phyloP scores from a whole-genome alignment of 2,797 vertebrate genomes.

The Lates japonicus region DNA sequence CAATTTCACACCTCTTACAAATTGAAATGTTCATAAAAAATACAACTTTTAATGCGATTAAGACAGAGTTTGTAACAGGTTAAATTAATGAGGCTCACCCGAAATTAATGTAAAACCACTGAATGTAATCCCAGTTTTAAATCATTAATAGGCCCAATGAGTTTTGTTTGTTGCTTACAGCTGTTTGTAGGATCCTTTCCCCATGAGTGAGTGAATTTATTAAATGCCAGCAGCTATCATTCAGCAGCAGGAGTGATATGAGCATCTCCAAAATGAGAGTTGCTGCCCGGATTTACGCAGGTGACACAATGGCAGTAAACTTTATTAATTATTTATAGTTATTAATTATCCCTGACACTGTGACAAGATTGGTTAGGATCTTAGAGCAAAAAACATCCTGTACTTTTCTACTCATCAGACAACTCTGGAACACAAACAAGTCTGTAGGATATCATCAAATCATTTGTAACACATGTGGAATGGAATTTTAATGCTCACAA shows the following conservation, averaged over 20 bases:
- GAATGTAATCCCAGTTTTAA: slow-evolving; percentile 1
- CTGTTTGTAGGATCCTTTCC: not conserved
- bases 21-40: slow-evolving; percentile 11
- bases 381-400: not conserved
- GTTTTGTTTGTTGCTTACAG: not conserved
- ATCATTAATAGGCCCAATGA: not conserved
- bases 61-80: not conserved
- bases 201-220: not conserved
- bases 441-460: not conserved
- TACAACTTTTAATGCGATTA: not conserved
- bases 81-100: not conserved
- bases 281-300: not conserved
- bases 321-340: not conserved
- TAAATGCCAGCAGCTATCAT: not conserved
- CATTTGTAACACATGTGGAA: not conserved
- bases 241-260: not conserved
- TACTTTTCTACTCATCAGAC: not conserved
- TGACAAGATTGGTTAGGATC: not conserved
- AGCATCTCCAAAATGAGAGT: not conserved
- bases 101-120: not conserved
- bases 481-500: no score
- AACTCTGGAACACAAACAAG: not conserved
- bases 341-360: not conserved
- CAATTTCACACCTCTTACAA: not conserved
- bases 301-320: not conserved